Evolutionary conservation across 2,797 vertebrate species (phyloP).

Genomic region (Esox lucius): DNA sequence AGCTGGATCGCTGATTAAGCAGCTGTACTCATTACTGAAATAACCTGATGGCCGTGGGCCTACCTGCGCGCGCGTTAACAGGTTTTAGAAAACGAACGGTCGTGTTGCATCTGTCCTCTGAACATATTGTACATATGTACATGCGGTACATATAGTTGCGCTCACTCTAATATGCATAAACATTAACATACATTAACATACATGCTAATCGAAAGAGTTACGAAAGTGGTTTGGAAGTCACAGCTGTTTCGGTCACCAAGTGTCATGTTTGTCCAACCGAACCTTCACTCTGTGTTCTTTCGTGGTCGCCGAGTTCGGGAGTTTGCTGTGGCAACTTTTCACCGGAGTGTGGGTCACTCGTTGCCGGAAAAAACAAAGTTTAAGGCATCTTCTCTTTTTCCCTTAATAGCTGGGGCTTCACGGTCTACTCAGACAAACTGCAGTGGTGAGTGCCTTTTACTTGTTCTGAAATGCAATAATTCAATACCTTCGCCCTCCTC

Average conservation of each 20-base stretch:
- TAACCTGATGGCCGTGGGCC: too few relatives aligned
- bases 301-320: too few relatives aligned
- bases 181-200: constrained; percentile 38
- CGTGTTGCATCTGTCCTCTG: not conserved
- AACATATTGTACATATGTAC: too few relatives aligned
- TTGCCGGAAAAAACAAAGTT: constrained; percentile 10
- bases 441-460: constrained; percentile 85
- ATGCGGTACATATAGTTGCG: too few relatives aligned
- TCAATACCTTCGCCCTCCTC: constrained; percentile 23
- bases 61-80: not conserved
- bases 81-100: constrained; percentile 12
- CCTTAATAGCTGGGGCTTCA: constrained; percentile 89
- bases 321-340: not conserved
- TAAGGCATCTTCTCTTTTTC: constrained; percentile 26
- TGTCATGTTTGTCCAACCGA: too few relatives aligned
- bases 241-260: too few relatives aligned
- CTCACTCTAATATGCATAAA: constrained; percentile 35
- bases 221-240: too few relatives aligned
- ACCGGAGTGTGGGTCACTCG: not conserved
- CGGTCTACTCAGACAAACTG: constrained; percentile 86
- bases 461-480: constrained; percentile 36
- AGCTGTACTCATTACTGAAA: too few relatives aligned
- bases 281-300: too few relatives aligned
- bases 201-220: not conserved
- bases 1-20: too few relatives aligned